Evolutionary conservation across 1,140 invertebrate genomes (phyloP).

Genomic region (Ceratitis capitata): DNA sequence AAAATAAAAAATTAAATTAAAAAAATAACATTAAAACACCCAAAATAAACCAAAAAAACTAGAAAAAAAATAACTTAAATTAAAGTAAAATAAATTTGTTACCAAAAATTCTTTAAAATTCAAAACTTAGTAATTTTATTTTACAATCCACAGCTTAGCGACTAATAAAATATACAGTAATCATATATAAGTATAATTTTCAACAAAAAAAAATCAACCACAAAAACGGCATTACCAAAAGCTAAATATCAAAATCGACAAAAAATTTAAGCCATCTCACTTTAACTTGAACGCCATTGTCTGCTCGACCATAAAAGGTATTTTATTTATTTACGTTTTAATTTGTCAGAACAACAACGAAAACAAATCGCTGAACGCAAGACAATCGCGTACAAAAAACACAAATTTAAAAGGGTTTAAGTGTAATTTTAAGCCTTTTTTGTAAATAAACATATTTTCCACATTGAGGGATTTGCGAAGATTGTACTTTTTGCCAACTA

Average conservation of each 20-base stretch:
- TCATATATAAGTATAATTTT: background rate
- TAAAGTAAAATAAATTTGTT: too few relatives aligned
- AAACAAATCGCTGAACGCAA: slow-evolving; percentile 10
- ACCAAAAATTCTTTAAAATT: too few relatives aligned
- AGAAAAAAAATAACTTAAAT: background rate
- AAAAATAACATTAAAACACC: background rate
- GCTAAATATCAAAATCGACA: background rate
- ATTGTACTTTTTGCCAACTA: background rate
- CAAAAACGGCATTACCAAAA: background rate
- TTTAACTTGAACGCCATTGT: background rate
- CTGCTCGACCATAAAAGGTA: background rate
- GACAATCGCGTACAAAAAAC: background rate
- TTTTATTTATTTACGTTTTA: slow-evolving; percentile 34
- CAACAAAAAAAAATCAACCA: background rate
- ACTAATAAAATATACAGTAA: background rate
- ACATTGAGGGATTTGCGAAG: background rate
- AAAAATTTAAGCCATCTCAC: background rate
- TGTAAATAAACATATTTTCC: background rate
- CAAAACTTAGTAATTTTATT: too few relatives aligned
- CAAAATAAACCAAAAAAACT: background rate
- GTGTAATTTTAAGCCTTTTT: background rate
- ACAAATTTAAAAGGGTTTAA: slow-evolving; percentile 33
- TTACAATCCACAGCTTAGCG: too few relatives aligned
- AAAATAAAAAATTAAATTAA: background rate
- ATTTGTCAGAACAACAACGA: slow-evolving; percentile 16